Conservation (phyloP, 2,113 vertebrate genomes). For the Copsychus sechellarum region DNA sequence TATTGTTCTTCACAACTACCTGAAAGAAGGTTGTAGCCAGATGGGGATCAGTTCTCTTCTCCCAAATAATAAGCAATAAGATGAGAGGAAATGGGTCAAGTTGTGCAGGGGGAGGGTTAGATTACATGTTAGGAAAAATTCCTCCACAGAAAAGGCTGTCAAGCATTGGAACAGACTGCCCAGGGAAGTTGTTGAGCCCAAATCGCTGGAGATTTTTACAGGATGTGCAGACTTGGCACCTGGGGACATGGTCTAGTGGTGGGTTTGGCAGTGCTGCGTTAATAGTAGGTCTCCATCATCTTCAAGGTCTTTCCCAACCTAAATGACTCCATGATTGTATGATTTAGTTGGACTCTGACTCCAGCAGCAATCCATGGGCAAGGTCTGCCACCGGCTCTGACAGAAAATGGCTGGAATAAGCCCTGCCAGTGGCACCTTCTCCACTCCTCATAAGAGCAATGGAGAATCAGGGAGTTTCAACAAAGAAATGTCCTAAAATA, state of each 20-base stretch:
- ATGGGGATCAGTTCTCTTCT: not conserved
- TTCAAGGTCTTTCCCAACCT: not conserved
- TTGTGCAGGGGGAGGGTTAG: accelerated
- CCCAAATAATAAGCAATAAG: not conserved
- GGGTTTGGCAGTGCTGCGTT: not conserved
- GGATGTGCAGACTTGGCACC: not conserved
- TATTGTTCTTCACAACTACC: not conserved
- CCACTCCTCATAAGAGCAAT: not conserved
- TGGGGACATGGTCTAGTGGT: not conserved
- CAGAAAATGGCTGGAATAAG: not conserved
- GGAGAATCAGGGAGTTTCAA: not conserved
- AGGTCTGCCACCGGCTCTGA: not conserved
- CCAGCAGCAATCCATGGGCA: not conserved
- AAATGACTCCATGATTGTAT: not conserved
- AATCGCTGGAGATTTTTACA: not conserved
- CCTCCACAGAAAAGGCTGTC: not conserved
- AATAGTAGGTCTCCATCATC: not conserved
- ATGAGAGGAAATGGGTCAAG: not conserved
- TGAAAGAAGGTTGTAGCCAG: not conserved
- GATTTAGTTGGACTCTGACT: not conserved
- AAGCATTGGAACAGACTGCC: not conserved
- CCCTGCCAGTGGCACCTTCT: not conserved
- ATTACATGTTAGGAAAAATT: not conserved
- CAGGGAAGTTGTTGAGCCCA: not conserved
- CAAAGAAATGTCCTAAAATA: not conserved